These are phyloP conservation scores for Drosophila ambigua DNA, from an alignment of 1,140 invertebrate species.

Conservation along the genomic window DNA sequence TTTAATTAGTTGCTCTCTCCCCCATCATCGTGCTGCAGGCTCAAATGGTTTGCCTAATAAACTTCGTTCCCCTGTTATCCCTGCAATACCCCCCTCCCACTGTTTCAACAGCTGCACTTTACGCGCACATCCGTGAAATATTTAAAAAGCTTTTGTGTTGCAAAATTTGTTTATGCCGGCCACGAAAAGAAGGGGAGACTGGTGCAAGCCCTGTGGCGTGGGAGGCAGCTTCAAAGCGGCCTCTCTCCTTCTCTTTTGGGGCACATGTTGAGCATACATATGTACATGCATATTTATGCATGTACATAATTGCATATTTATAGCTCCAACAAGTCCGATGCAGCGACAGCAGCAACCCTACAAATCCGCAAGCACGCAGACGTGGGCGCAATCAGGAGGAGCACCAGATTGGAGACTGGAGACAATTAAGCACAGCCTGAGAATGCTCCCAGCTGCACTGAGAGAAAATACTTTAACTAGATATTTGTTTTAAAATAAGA, in stretches of 20 bases:
- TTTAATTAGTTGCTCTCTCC: conserved; percentile 72
- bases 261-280: conserved; percentile 53
- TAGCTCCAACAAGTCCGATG: conserved; percentile 57
- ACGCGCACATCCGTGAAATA: conserved; percentile 72
- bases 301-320: conserved; percentile 77
- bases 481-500: too few species aligned
- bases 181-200: conserved; percentile 10
- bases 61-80: conserved; percentile 27
- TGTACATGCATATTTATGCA: conserved; percentile 17
- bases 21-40: conserved; percentile 21
- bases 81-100: neutral
- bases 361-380: too few species aligned
- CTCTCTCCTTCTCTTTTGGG: neutral
- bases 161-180: conserved; percentile 70
- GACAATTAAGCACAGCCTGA: conserved; percentile 61
- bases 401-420: conserved; percentile 25
- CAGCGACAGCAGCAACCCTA: neutral
- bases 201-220: conserved; percentile 21
- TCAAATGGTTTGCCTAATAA: conserved; percentile 59
- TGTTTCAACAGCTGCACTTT: conserved; percentile 49
- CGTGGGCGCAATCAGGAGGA: neutral
- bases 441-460: neutral
- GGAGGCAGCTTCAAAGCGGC: conserved; percentile 46
- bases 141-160: conserved; percentile 74
- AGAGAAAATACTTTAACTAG: too few species aligned